Percentiles rank a stretch among this genome's conserved stretches.
phyloP scores from a whole-genome alignment of 2,113 vertebrate species.

The Ascaphus truei region DNA sequence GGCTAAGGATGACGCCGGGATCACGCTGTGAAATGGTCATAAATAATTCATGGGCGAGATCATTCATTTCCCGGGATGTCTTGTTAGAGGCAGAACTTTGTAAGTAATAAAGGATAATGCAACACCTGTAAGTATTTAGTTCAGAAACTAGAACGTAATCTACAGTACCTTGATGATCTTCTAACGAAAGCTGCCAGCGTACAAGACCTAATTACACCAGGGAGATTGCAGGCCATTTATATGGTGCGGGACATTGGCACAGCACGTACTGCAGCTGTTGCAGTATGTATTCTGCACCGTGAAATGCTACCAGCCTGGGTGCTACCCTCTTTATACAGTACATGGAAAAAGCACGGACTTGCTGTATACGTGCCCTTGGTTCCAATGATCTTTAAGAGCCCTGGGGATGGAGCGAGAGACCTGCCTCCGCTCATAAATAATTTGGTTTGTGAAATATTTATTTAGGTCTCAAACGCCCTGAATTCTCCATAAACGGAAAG shows the following conservation, averaged over 20 bases:
- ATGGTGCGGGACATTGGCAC: constrained; percentile 66
- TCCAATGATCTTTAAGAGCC: constrained; percentile 52
- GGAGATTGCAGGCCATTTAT: constrained; percentile 67
- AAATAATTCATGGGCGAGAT: constrained; percentile 75
- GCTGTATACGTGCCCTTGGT: constrained; percentile 53
- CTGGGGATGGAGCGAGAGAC: constrained; percentile 53
- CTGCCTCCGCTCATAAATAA: constrained; percentile 45
- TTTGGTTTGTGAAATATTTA: constrained; percentile 61
- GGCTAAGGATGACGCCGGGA: constrained; percentile 71
- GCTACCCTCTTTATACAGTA: background rate
- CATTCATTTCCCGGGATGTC: constrained; percentile 70
- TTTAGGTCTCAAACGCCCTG: constrained; percentile 55
- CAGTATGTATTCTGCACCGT: constrained; percentile 53
- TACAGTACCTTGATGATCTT: constrained; percentile 76
- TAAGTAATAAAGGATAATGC: constrained; percentile 72
- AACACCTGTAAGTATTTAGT: constrained; percentile 81
- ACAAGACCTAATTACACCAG: constrained; percentile 66
- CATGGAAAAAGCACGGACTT: constrained; percentile 50
- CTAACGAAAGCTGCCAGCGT: constrained; percentile 65
- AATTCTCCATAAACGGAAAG: constrained; percentile 57
- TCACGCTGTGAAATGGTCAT: constrained; percentile 71
- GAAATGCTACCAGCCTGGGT: constrained; percentile 51
- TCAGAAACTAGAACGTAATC: constrained; percentile 70
- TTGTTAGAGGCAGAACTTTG: constrained; percentile 72
- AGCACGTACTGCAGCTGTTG: constrained; percentile 61